Evolutionary conservation across 2,888 invertebrate genomes (phyloP).

Genomic region (Mythimna lalbum): DNA sequence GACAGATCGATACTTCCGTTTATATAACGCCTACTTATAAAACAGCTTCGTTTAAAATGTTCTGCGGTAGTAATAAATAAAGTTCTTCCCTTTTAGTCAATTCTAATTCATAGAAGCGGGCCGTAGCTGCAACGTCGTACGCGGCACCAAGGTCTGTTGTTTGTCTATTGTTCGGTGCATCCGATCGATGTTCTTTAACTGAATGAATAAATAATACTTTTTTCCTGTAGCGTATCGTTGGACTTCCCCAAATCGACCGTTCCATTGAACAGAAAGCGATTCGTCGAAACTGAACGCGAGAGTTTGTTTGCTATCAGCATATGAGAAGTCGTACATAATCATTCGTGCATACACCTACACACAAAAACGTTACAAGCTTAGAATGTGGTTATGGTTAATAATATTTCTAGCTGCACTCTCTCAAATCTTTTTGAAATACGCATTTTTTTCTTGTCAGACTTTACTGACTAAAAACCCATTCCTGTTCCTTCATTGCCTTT

Average conservation of each 20-base stretch:
- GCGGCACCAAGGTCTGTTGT: conserved; percentile 54
- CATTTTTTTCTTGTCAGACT: too few species aligned
- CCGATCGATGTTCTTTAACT: conserved; percentile 51
- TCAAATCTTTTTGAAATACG: neutral
- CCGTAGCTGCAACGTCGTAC: conserved; percentile 41
- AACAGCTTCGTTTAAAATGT: conserved; percentile 37
- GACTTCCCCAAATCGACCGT: conserved; percentile 72
- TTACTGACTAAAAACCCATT: too few species aligned
- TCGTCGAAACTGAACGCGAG: conserved; percentile 81
- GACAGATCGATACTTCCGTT: conserved; percentile 54
- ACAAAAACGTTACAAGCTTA: conserved; percentile 12
- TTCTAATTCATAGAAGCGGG: conserved; percentile 60
- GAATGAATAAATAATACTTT: conserved; percentile 67
- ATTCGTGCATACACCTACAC: conserved; percentile 50
- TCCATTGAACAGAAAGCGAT: conserved; percentile 81
- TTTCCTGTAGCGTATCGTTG: conserved; percentile 76
- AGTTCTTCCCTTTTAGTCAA: conserved; percentile 50
- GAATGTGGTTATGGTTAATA: conserved; percentile 1
- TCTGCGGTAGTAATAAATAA: conserved; percentile 41
- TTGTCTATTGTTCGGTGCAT: conserved; percentile 55
- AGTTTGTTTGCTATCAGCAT: conserved; percentile 76
- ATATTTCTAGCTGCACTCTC: conserved; percentile 5
- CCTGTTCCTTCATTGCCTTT: too few species aligned
- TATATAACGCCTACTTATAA: conserved; percentile 50
- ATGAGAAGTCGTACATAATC: conserved; percentile 69